A percentile compares a stretch with the other conserved stretches of the same genome.
Conservation (phyloP, 2,888 invertebrate species). For the Diarsia dahlii region DNA sequence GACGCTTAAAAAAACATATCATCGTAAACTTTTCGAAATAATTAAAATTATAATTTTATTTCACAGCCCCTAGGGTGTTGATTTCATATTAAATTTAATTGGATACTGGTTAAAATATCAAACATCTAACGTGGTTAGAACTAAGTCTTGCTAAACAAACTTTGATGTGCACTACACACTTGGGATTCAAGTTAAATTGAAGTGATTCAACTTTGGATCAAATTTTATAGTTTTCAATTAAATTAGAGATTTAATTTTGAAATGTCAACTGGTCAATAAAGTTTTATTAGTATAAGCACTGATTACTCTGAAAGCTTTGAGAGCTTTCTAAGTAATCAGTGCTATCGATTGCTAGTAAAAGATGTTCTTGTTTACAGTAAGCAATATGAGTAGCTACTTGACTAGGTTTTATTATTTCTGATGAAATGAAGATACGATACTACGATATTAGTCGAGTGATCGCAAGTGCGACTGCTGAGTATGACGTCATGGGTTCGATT, state of each 20-base stretch:
- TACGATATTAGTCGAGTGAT: too few species aligned
- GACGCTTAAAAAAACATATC: neutral
- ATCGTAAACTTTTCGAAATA: neutral
- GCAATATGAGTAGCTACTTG: neutral
- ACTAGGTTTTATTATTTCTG: neutral
- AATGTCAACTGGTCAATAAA: slow-evolving; percentile 11
- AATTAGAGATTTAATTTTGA: slow-evolving; percentile 8
- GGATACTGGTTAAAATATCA: slow-evolving; percentile 29
- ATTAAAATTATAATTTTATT: neutral
- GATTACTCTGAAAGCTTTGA: too few species aligned
- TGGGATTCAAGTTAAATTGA: slow-evolving; percentile 33
- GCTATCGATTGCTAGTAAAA: neutral
- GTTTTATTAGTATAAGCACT: slow-evolving; percentile 11
- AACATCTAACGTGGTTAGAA: slow-evolving; percentile 14
- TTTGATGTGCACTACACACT: slow-evolving; percentile 32
- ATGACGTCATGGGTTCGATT: too few species aligned
- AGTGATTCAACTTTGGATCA: slow-evolving; percentile 28
- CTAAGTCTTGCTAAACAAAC: slow-evolving; percentile 33
- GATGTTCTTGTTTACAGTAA: neutral
- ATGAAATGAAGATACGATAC: neutral
- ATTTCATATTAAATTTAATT: slow-evolving; percentile 37
- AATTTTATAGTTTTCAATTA: slow-evolving; percentile 37
- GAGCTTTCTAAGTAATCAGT: neutral
- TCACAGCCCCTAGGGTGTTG: neutral
- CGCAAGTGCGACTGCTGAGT: too few species aligned